Evolutionary conservation across 53 echinoderm and acorn worm species (phyloP), one percentile per base, ranked within the genome.

Genomic region (Holothuria scabra): DNA sequence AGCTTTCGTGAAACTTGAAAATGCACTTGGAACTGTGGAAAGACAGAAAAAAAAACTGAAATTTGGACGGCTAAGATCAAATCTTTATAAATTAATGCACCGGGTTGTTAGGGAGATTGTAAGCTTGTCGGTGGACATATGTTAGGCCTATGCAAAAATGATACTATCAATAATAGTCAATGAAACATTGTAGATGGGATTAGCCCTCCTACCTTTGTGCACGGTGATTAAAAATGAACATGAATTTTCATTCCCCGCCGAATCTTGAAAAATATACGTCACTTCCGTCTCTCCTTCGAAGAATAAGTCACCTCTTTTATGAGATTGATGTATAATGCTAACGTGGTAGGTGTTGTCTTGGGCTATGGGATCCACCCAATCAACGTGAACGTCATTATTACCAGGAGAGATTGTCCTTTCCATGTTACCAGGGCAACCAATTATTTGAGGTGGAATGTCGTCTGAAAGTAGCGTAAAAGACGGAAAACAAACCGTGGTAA

Each of bases 221-320:
- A 78, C 56, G 21, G 28, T 31, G 9, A 78, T 56, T 20, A 29
- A 12, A 58, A 78, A 78, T 26, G 14, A 20, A 57, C 78, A 78
- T 16, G 31, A 28, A 19, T 56, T 31, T 29, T 78, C 48, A 32
- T 78, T 78, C 33, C 78, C 78, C 0, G 78, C 58, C 6, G 78
- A 78, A 58, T 78, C 78, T 56, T 24, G 28, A 29, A 58, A 56
- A 19, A 78, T 12, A 33, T 78, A 78, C 21, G 78, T 78, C 78
- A 78, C 78, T 78, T 78, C 58, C 56, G 78, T 78, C 30, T 57
- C 78, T 9, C 78, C 78, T 6, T 58, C 14, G 30, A 58, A 78
- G 32, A 78, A 78, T 78, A 20, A 32, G 16, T 19, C 56, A 5
- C 49, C 78, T 58, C 49, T 8, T 2, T 12, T 33, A 59, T 78